These are phyloP conservation scores for Parasteatoda tepidariorum DNA, from an alignment of 1,140 invertebrate species.

Conservation along the genomic window DNA sequence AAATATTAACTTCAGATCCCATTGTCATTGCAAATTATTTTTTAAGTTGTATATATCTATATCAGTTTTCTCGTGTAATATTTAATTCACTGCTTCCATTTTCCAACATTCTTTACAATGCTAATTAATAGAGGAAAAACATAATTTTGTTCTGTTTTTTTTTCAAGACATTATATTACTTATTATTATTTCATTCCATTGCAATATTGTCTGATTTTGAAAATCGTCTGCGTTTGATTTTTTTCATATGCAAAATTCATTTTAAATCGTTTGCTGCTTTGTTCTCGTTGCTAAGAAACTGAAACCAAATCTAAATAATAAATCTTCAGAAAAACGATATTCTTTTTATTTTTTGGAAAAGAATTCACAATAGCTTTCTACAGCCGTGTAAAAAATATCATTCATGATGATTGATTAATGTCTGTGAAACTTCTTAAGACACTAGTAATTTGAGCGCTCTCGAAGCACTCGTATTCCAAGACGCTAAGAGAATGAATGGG, in stretches of 20 bases:
- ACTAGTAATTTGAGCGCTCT: constrained; percentile 20
- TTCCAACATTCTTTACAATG: background rate
- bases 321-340: background rate
- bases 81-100: background rate
- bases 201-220: background rate
- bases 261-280: background rate
- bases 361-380: background rate
- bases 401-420: constrained; percentile 46
- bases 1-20: constrained; percentile 23
- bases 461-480: constrained; percentile 32
- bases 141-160: background rate
- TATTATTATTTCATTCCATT: background rate
- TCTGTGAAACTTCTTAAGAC: constrained; percentile 23
- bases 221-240: background rate
- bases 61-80: background rate
- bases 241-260: background rate
- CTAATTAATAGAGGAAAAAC: background rate
- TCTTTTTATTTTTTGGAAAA: background rate
- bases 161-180: background rate
- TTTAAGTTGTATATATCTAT: background rate
- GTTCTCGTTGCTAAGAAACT: background rate
- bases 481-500: constrained; percentile 27
- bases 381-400: background rate
- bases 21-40: background rate
- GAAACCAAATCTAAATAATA: background rate